Evolutionary conservation across 1,140 invertebrate genomes (phyloP).

Genomic region (Heliconius hewitsoni): DNA sequence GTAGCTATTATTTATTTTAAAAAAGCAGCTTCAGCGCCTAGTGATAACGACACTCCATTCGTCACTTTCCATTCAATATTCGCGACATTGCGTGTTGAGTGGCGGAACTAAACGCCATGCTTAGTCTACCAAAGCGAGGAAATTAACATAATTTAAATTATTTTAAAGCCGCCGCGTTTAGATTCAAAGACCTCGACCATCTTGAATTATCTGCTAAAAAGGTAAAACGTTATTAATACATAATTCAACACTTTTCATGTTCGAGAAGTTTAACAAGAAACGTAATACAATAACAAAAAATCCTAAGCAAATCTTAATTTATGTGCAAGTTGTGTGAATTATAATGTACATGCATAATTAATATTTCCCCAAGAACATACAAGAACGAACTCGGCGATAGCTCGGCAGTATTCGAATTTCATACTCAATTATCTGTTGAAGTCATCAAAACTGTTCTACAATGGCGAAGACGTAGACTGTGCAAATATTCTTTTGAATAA

Average conservation of each 20-base stretch:
- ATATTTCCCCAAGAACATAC: slow-evolving; percentile 5
- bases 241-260: neutral
- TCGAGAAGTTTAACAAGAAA: neutral
- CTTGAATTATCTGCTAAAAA: neutral
- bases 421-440: slow-evolving; percentile 6
- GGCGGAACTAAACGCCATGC: too few relatives aligned
- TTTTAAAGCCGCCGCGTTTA: too few relatives aligned
- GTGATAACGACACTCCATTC: too few relatives aligned
- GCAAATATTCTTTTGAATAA: slow-evolving; percentile 12
- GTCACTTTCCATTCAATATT: too few relatives aligned
- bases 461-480: slow-evolving; percentile 5
- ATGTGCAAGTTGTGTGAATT: slow-evolving; percentile 10
- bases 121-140: neutral
- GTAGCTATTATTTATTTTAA: too few relatives aligned
- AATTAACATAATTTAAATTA: neutral
- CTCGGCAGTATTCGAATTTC: slow-evolving; percentile 7
- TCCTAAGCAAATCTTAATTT: neutral
- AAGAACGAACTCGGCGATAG: slow-evolving; percentile 1
- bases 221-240: neutral
- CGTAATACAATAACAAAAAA: neutral
- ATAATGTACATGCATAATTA: slow-evolving; percentile 12
- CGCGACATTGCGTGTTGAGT: too few relatives aligned
- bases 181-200: too few relatives aligned
- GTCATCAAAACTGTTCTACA: neutral
- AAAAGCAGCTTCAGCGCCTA: too few relatives aligned